Conservation (phyloP, 2,113 vertebrate species). For the Cichladusa arquata region DNA sequence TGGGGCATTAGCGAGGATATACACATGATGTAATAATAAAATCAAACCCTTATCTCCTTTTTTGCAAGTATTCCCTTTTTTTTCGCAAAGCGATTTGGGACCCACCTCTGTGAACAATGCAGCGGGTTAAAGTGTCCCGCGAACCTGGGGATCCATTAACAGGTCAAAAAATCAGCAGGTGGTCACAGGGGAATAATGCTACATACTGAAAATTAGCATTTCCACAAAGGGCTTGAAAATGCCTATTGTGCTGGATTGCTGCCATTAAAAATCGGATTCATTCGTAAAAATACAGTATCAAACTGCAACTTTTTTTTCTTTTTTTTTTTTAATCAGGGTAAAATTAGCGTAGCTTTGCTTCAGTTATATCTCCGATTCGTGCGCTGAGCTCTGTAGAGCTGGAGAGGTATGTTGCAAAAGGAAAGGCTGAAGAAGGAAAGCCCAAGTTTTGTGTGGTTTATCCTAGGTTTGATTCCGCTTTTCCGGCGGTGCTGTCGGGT, state of each 20-base stretch:
- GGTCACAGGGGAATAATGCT: conserved; percentile 39
- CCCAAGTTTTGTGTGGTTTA: background rate
- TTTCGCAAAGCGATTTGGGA: background rate
- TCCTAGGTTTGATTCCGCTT: fast-evolving
- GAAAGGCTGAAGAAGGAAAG: background rate
- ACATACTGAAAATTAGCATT: conserved; percentile 72
- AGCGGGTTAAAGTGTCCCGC: conserved; percentile 28
- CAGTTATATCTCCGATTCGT: background rate
- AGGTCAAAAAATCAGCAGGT: conserved; percentile 80
- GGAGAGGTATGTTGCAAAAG: background rate
- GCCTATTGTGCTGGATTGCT: conserved; percentile 65
- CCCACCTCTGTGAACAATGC: conserved; percentile 65
- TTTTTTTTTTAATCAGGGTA: background rate
- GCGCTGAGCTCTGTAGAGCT: background rate
- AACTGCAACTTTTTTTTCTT: background rate
- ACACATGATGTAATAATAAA: conserved; percentile 17
- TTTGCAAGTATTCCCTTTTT: background rate
- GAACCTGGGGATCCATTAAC: conserved; percentile 82
- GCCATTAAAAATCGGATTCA: conserved; percentile 35
- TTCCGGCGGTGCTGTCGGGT: background rate
- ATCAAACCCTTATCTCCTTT: conserved; percentile 26
- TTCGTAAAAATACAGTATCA: conserved; percentile 11
- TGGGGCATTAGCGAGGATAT: background rate
- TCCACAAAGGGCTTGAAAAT: conserved; percentile 66
- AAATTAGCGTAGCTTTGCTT: background rate